Percentiles rank a stretch among this genome's conserved stretches.
Conservation (phyloP, 2,888 invertebrate species). For the Sinhomidia bicolor region DNA sequence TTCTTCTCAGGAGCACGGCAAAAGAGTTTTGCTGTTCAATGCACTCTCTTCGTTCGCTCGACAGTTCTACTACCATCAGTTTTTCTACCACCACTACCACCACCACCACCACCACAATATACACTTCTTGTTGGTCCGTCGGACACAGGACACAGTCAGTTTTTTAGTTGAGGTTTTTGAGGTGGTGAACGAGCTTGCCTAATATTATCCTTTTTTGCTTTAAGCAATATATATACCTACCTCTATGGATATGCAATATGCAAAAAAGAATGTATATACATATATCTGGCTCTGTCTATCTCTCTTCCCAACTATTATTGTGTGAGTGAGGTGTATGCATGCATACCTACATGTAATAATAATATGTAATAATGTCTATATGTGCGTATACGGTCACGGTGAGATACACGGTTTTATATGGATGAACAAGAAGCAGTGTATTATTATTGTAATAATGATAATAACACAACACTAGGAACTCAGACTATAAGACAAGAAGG, state of each 20-base stretch:
- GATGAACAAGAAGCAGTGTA: slow-evolving; percentile 44
- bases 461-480: slow-evolving; percentile 12
- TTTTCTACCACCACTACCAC: too few species aligned
- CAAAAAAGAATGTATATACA: background rate
- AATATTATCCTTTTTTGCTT: slow-evolving; percentile 55
- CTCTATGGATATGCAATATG: background rate
- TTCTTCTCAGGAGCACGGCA: slow-evolving; percentile 52
- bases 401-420: slow-evolving; percentile 44
- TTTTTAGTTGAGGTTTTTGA: slow-evolving; percentile 64
- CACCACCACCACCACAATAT: too few species aligned
- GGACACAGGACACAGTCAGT: slow-evolving; percentile 46
- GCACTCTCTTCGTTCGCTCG: slow-evolving; percentile 61
- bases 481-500: slow-evolving; percentile 13
- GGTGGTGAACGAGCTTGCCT: slow-evolving; percentile 50
- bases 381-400: slow-evolving; percentile 56
- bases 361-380: background rate
- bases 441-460: slow-evolving; percentile 56
- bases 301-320: background rate
- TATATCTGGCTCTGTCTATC: background rate
- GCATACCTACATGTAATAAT: slow-evolving; percentile 35
- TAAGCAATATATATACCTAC: slow-evolving; percentile 44
- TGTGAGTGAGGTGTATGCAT: background rate
- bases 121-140: slow-evolving; percentile 51
- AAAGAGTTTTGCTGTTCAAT: slow-evolving; percentile 66
- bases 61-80: slow-evolving; percentile 51